phyloP scores from a whole-genome alignment of 2,113 vertebrate species.

The Phocoena phocoena region DNA sequence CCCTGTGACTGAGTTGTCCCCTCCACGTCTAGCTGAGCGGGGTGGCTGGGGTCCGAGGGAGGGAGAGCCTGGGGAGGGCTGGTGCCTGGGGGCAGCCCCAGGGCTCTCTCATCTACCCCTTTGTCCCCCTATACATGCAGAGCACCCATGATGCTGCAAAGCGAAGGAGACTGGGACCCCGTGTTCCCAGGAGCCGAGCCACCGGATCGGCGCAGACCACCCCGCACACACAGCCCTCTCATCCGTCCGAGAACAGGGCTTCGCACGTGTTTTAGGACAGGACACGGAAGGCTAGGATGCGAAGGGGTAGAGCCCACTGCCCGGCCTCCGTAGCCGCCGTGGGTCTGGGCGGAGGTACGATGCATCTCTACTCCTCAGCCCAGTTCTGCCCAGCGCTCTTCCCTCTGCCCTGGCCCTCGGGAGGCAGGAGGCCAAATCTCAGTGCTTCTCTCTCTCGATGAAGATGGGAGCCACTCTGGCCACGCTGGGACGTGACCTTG shows the following conservation, averaged over 20 bases:
- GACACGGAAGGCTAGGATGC: too few relatives aligned
- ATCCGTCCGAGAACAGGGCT: fast-evolving
- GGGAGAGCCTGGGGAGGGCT: neutral
- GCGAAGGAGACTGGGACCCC: neutral
- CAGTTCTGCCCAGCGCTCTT: too few relatives aligned
- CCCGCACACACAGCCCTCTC: fast-evolving
- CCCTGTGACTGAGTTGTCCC: neutral
- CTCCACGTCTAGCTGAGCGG: neutral
- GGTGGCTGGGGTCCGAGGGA: fast-evolving
- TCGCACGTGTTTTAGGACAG: neutral
- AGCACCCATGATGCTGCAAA: neutral
- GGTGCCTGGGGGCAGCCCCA: neutral
- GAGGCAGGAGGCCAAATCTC: too few relatives aligned
- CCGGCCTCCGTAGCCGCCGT: fast-evolving
- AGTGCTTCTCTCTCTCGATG: too few relatives aligned
- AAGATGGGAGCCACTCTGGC: neutral
- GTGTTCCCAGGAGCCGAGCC: too few relatives aligned
- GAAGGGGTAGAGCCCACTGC: neutral
- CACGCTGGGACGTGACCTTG: neutral
- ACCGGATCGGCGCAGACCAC: neutral
- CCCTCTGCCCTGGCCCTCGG: too few relatives aligned
- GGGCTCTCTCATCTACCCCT: neutral
- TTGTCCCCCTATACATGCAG: too few relatives aligned
- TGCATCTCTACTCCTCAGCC: neutral
- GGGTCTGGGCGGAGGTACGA: too few relatives aligned